Conservation (phyloP, 2,888 invertebrate genomes). For the Himalopsyche tibetana region DNA sequence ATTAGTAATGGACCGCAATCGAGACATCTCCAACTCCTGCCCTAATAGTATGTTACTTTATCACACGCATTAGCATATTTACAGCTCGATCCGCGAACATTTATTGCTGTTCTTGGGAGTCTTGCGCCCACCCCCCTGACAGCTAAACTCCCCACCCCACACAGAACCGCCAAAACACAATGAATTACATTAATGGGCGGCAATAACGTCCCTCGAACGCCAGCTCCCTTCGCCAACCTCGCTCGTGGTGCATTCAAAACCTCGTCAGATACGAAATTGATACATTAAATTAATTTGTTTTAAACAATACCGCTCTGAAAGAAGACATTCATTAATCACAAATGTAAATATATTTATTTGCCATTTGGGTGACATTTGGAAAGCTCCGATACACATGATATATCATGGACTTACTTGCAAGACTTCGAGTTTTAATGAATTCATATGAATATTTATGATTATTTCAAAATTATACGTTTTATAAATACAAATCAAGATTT, state of each 20-base stretch:
- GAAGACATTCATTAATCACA: too few species aligned
- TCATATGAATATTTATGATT: too few species aligned
- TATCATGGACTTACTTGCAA: too few species aligned
- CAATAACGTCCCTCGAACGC: slow-evolving; percentile 63
- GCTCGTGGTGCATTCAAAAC: slow-evolving; percentile 38
- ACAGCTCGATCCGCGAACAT: slow-evolving; percentile 66
- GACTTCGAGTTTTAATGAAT: too few species aligned
- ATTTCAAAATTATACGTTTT: too few species aligned
- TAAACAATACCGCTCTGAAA: too few species aligned
- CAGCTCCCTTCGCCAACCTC: slow-evolving; percentile 50
- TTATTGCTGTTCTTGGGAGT: slow-evolving; percentile 65
- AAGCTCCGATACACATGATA: too few species aligned
- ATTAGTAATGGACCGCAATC: slow-evolving; percentile 7
- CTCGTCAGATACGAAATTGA: background rate
- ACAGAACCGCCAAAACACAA: slow-evolving; percentile 65
- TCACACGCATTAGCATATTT: slow-evolving; percentile 66
- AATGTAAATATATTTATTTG: too few species aligned
- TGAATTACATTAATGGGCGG: slow-evolving; percentile 66
- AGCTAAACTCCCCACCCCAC: slow-evolving; percentile 29
- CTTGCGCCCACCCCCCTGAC: slow-evolving; percentile 51
- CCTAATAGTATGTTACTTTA: slow-evolving; percentile 61
- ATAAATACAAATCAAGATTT: too few species aligned
- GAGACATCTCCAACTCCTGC: slow-evolving; percentile 4
- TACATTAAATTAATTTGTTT: too few species aligned
- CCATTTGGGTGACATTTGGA: too few species aligned